These are phyloP conservation scores for Okapia johnstoni DNA, from an alignment of 2,113 vertebrate genomes.

Conservation along the genomic window DNA sequence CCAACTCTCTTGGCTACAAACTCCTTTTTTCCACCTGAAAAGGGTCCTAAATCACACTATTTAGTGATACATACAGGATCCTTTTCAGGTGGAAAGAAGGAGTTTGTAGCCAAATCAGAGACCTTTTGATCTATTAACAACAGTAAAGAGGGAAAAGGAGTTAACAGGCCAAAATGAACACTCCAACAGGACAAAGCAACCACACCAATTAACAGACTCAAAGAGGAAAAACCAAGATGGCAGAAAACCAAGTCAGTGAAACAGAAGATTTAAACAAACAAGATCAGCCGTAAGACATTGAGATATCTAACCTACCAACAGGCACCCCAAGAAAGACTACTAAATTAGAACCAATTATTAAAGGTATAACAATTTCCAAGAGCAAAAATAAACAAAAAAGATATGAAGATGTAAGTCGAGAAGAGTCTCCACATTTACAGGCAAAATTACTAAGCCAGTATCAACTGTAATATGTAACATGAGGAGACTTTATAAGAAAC, in stretches of 20 bases:
- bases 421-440: neutral
- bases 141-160: neutral
- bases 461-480: neutral
- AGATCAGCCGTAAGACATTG: neutral
- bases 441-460: neutral
- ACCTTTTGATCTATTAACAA: neutral
- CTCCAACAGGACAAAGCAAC: neutral
- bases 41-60: neutral
- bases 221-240: neutral
- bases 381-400: neutral
- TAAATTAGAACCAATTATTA: slow-evolving; percentile 28
- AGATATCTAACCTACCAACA: neutral
- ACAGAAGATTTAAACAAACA: neutral
- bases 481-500: neutral
- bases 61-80: neutral
- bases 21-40: neutral
- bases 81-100: neutral
- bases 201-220: neutral
- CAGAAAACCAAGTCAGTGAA: neutral
- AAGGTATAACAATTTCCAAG: slow-evolving; percentile 11
- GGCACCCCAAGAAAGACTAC: neutral
- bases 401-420: neutral
- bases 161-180: neutral
- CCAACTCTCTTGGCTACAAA: neutral
- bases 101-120: neutral